phyloP scores from a whole-genome alignment of 1,140 invertebrate species.

The Ridgeia piscesae region DNA sequence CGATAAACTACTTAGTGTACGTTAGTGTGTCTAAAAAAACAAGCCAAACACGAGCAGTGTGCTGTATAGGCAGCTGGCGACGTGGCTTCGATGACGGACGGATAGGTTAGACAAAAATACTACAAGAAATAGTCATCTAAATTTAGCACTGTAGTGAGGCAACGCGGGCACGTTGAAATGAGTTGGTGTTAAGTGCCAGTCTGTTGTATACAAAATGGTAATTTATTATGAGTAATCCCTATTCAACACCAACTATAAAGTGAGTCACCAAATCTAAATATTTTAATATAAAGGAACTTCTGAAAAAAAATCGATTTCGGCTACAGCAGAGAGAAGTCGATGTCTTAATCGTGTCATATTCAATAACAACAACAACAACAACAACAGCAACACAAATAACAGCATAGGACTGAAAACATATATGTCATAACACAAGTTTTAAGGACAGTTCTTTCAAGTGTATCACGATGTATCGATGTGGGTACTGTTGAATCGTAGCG shows the following conservation, averaged over 20 bases:
- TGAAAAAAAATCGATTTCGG: no score
- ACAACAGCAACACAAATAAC: background rate
- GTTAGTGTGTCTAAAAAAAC: background rate
- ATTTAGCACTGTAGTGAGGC: background rate
- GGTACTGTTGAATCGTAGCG: background rate
- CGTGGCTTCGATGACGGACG: background rate
- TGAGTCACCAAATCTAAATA: no score
- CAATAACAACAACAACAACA: background rate
- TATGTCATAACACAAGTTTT: background rate
- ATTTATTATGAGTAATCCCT: no score
- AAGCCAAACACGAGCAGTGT: background rate
- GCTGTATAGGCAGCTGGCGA: background rate
- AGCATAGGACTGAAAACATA: no score
- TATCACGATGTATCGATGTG: background rate
- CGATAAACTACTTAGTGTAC: background rate
- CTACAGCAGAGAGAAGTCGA: no score
- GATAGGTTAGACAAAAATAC: background rate
- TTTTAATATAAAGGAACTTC: no score
- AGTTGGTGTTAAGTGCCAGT: no score
- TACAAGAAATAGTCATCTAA: background rate
- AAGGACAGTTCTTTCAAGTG: background rate
- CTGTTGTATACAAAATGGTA: no score
- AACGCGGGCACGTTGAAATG: no score
- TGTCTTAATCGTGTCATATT: no score
- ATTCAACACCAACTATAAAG: no score